phyloP scores from a whole-genome alignment of 2,113 vertebrate species.

The Anseranas semipalmata region DNA sequence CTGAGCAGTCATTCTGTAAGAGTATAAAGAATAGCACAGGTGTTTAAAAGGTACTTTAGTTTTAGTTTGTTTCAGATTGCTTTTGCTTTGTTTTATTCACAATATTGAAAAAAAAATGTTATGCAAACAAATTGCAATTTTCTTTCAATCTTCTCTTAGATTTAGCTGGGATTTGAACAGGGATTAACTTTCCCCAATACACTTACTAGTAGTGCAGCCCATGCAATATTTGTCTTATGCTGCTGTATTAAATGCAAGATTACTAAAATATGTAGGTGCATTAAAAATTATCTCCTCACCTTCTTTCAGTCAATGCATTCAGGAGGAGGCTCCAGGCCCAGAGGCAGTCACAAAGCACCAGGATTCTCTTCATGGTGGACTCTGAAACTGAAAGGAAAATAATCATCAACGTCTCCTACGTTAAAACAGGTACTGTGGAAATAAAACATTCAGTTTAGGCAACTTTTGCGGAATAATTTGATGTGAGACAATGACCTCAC shows the following conservation, averaged over 20 bases:
- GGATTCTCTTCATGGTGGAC: constrained; percentile 85
- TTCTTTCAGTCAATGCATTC: constrained; percentile 86
- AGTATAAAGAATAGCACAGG: background rate
- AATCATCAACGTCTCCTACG: constrained; percentile 28
- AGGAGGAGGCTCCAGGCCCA: constrained; percentile 88
- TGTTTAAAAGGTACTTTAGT: background rate
- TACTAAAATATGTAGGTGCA: constrained; percentile 41
- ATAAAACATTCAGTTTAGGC: constrained; percentile 20
- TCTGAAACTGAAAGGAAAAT: constrained; percentile 81
- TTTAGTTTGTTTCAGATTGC: background rate
- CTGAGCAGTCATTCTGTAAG: background rate
- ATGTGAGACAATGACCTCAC: constrained; percentile 68
- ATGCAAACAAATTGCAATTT: constrained; percentile 41
- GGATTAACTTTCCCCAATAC: constrained; percentile 61
- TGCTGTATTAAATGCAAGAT: constrained; percentile 40
- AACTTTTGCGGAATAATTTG: constrained; percentile 46
- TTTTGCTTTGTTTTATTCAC: background rate
- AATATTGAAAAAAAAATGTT: background rate
- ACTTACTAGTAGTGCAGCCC: constrained; percentile 59
- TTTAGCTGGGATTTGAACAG: constrained; percentile 61
- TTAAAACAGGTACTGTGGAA: constrained; percentile 5
- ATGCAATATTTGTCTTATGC: constrained; percentile 33
- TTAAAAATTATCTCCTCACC: constrained; percentile 79
- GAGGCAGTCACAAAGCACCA: constrained; percentile 81
- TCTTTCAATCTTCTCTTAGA: constrained; percentile 56